Evolutionary conservation across 2,888 invertebrate species (phyloP), one percentile per base, ranked within the genome.

Genomic region (Phalangium opilio): DNA sequence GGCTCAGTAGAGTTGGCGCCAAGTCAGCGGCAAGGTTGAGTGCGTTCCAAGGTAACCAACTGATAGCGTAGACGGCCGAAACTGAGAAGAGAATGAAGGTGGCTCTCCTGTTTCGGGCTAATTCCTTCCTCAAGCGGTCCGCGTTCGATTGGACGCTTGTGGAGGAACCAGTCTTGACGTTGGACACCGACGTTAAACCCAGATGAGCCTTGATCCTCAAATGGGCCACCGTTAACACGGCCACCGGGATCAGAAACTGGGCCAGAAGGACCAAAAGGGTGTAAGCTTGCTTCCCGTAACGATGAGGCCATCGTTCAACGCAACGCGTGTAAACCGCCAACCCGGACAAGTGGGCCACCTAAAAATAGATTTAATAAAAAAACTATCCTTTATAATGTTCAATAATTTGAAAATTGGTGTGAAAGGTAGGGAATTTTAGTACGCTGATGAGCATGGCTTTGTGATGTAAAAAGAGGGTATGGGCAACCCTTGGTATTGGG

Each of bases 41-140:
- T 20, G 73, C 63, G 55, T 75, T 74, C 54, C 74, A 62, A 1
- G 75, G 75, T 43, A 75, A 63, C 75, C 75, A 75, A 50, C 71
- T 70, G 36, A 71, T 57, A 3, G 71, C 71, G 60, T 73, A 75
- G n/a, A 72, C 69, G 12, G 70, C 61, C 0, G 71, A 73, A 35
- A 75, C 71, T 55, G 67, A 66, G 2, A 70, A 62, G 21, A 75
- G 63, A 14, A 75, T 63, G 18, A 71, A 60, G 50, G 65, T 62
- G 41, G 67, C 68, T 40, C 62, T 47, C 3, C 61, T 56, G 54
- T 65, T 63, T 57, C 64, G 42, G 15, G 41, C 21, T 2, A 53
- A 40, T 20, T 51, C 53, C 12, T 47, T 41, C 17, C 50, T 45
- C 10, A 52, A 42, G 2, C 49, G 38, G 15, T 52, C 52, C 4